Evolutionary conservation across 2,888 invertebrate genomes (phyloP), one percentile per base, ranked within the genome.

Genomic region (Lydus trimaculatus): DNA sequence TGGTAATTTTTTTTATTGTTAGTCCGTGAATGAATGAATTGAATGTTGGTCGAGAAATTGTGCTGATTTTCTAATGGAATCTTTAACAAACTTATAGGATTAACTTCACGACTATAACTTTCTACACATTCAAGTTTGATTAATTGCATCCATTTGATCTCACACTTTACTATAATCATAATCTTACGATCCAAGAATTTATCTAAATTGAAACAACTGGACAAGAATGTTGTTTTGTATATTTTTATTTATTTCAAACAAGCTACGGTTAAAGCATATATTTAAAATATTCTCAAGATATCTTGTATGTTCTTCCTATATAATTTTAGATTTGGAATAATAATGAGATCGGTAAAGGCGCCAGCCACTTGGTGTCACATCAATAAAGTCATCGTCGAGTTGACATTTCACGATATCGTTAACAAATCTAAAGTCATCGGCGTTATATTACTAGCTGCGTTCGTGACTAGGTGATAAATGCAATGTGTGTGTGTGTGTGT

Each of bases 381-480:
- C 60, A 31, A 60, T 60, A 60, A 60, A 60, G 60, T n/a, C 60
- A 60, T 60, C 60, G 60, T 60, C 60, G 23, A 23, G 6, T 36
- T 60, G 60, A 60, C 60, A 60, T 60, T 60, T 60, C 60, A 60
- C 60, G 60, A 60, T 60, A 60, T 60, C 60, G 11, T 36, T 31
- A 36, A 36, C 60, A 31, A 60, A 60, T 60, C 60, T 33, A 60
- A 60, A 33, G 60, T 60, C 33, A 17, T 36, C 33, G 31, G 20
- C 39, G 39, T 17, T 43, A n/a, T 43, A 43, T 39, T 58, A 58
- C 25, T 25, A 58, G 25, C 8, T 60, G 60, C 60, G 11, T 56
- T 64, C 64, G 36, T 36, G 64, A 64, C 64, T 13, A 17, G 31
- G 63, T 63, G 56, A 56, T 56, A 28, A 63, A 63, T 63, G 63